These are phyloP conservation scores for Allolobophora icterica DNA, from an alignment of 2,888 invertebrate species.

Conservation along the genomic window DNA sequence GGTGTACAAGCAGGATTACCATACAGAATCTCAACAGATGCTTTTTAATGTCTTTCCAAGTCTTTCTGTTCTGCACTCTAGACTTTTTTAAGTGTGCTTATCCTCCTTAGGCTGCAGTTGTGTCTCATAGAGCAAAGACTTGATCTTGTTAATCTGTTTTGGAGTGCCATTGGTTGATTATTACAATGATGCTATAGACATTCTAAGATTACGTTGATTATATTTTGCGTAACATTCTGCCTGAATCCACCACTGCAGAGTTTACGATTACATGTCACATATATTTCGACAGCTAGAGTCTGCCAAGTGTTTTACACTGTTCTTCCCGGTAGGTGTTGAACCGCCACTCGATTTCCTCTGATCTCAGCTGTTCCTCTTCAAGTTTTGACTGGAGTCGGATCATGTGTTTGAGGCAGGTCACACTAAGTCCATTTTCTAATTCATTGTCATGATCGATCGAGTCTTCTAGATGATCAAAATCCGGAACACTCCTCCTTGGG, in stretches of 20 bases:
- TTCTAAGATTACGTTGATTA: not conserved
- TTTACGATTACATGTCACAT: not conserved
- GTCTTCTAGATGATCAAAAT: slow-evolving; percentile 1
- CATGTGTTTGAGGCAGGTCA: slow-evolving; percentile 2
- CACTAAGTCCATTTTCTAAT: not conserved
- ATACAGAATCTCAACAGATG: too few species aligned
- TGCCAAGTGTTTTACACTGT: not conserved
- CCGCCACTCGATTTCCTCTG: not conserved
- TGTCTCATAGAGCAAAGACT: not conserved
- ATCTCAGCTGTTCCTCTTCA: not conserved
- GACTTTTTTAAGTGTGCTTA: not conserved
- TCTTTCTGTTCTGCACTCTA: too few species aligned
- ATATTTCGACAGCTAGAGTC: slow-evolving; percentile 5
- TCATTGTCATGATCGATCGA: not conserved
- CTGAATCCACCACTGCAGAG: not conserved
- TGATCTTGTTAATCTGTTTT: not conserved
- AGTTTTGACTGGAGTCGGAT: not conserved
- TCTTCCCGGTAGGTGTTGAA: not conserved
- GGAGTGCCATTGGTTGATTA: not conserved
- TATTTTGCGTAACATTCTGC: not conserved
- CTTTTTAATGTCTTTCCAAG: too few species aligned
- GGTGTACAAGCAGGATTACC: too few species aligned
- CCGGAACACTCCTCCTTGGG: not conserved
- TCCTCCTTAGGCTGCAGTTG: not conserved
- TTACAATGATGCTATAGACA: not conserved